Base-by-base conservation (phyloP, 2,113 vertebrate genomes). In the Oreotragus oreotragus region DNA sequence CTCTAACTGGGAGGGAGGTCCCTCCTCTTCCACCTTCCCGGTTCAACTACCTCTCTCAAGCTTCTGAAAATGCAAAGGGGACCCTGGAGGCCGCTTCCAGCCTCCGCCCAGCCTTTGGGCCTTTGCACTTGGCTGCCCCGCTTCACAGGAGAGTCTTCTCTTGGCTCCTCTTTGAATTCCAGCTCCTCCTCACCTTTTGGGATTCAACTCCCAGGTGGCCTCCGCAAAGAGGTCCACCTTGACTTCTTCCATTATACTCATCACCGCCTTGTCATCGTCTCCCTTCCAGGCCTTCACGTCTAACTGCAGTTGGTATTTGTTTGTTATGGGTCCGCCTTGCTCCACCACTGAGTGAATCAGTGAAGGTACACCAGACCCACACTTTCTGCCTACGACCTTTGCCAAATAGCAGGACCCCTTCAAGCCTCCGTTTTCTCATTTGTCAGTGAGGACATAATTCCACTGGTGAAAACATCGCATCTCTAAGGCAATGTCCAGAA, bases 251-350 rank as follows among this genome's bases (percentile, higher is more conserved):
- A 4, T 1, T 3, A 9, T 1, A 45, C 70, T 62, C 3, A 2
- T 7, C n/a, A 0, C 6, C 0, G 0, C 4, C 25, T 28, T 30
- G 15, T n/a, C 51, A 27, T 28, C 9, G 1, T 7, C 17, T 5
- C 60, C 33, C 33, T 45, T 5, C 0, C 30, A 11, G 53, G 49
- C 49, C 3, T 12, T 27, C 7, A 1, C 25, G 47, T 33, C 8
- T 10, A 6, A 12, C 49, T 47, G 45, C 23, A 60, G 33, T 51
- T 66, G 17, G 0, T 1, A 14, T 23, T 17, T 45, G 27, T 23
- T 23, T 33, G 27, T 43, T 15, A 33, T 0, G 0, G 21, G 25
- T 8, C 3, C 2, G 6, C 70, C 86, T 73, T 17, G 27, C 27
- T 58, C 88, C 25, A 6, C 33, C 7, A 0, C 1, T 15, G 28